A percentile compares a stretch with the other conserved stretches of the same genome.
Conservation (phyloP, 2,797 vertebrate genomes). For the Lophotriccus pileatus region DNA sequence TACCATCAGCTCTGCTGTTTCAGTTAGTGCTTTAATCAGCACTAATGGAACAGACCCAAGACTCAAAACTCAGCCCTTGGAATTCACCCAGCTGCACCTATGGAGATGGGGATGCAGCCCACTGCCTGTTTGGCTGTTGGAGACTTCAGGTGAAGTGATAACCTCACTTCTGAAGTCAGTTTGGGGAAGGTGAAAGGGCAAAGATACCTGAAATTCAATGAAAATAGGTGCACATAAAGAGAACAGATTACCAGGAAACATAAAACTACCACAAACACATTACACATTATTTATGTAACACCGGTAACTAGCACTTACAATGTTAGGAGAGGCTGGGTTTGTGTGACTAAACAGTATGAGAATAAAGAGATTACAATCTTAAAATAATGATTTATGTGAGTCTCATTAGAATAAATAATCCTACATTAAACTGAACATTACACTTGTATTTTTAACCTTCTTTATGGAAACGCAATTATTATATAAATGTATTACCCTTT, state of each 20-base stretch:
- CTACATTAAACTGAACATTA: background rate
- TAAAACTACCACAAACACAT: background rate
- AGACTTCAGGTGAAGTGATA: background rate
- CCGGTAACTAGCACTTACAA: background rate
- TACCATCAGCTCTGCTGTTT: background rate
- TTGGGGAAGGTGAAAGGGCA: background rate
- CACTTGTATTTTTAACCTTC: background rate
- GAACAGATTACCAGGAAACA: background rate
- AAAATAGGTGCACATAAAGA: background rate
- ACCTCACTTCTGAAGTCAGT: background rate
- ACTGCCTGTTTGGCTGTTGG: background rate
- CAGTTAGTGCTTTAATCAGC: background rate
- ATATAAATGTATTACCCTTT: background rate
- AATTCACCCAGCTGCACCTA: background rate
- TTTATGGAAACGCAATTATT: background rate
- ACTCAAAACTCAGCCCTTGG: background rate
- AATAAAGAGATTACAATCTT: background rate
- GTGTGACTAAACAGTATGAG: background rate
- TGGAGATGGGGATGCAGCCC: accelerated
- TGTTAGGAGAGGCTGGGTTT: background rate
- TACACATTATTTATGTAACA: background rate
- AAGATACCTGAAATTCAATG: background rate
- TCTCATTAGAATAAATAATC: background rate
- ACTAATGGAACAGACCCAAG: background rate
- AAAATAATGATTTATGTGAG: background rate